Base-by-base conservation (phyloP, 2,113 vertebrate species). In the Ceyx melanurus region DNA sequence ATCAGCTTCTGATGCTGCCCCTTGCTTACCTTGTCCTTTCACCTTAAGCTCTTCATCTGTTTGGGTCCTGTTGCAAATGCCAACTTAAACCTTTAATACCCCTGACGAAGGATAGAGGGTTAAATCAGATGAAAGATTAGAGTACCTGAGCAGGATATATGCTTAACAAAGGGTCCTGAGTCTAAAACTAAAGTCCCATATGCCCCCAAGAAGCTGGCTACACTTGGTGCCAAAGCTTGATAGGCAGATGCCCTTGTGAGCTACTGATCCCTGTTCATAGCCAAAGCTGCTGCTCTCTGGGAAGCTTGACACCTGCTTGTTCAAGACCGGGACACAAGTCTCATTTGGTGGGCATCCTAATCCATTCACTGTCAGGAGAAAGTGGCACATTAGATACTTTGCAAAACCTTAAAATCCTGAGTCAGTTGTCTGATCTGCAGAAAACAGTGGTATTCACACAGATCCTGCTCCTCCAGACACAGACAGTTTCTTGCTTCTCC, bases 121-220 rank as follows among this genome's bases (percentile, higher is more conserved):
- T 92, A 90, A 86, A 88, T 90, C 73, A 90, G 50, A 92, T 58
- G 75, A 74, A 90, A 93, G 75, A 73, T 80, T 68, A 62, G 33
- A 51, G 51, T 51, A 71, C 72, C 50, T 86, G 65, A 83, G 80
- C 28, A 58, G 51, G 56, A 90, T 60, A 61, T 65, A 45, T 75
- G 48, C 51, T 66, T 80, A 83, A 77, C 23, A 79, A 71, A 66
- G 60, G 72, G 64, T 80, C 29, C 42, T 13, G 25, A 58, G 45
- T 60, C 68, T 90, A 71, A 76, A 91, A 66, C 54, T 76, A 2
- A 77, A 86, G 65, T 73, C 50, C 57, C 29, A 85, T 76, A 80
- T 61, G 15, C 21, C 50, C 8, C 20, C n/a, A 16, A 23, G 58
- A 62, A 90, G 48, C 58, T 37, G 72, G 50, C 43, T 67, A 15